Percentiles rank a stretch among this genome's conserved stretches.
phyloP scores from a whole-genome alignment of 1,140 invertebrate genomes.

The Nomia melanderi region DNA sequence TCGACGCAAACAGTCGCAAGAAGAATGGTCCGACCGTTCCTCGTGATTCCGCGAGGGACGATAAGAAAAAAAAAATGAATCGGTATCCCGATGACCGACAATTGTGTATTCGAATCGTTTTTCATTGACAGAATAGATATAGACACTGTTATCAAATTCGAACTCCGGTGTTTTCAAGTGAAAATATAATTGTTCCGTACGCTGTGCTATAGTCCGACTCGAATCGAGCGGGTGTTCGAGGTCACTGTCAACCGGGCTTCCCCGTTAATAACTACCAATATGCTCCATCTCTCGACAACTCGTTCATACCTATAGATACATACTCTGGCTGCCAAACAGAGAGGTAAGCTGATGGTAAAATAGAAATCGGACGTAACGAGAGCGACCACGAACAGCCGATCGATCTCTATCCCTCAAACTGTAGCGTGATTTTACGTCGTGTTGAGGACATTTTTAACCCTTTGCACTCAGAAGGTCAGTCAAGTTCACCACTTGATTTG shows the following conservation, averaged over 20 bases:
- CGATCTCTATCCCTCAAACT: not conserved
- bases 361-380: not conserved
- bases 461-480: no score
- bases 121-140: not conserved
- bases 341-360: not conserved
- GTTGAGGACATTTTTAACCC: not conserved
- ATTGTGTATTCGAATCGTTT: no score
- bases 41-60: not conserved
- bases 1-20: slow-evolving; percentile 1
- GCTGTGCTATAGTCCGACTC: not conserved
- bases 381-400: not conserved
- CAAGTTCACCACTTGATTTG: no score
- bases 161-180: not conserved
- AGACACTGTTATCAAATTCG: not conserved
- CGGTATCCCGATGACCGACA: not conserved
- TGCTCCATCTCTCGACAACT: not conserved
- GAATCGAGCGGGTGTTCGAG: not conserved
- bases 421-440: not conserved
- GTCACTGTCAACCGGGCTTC: not conserved
- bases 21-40: no score
- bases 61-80: not conserved
- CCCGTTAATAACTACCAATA: not conserved
- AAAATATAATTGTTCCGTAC: not conserved
- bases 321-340: not conserved
- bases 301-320: not conserved